Percentiles rank a stretch among this genome's conserved stretches.
phyloP scores from a whole-genome alignment of 1,140 invertebrate genomes.

The Solenopsis fugax region DNA sequence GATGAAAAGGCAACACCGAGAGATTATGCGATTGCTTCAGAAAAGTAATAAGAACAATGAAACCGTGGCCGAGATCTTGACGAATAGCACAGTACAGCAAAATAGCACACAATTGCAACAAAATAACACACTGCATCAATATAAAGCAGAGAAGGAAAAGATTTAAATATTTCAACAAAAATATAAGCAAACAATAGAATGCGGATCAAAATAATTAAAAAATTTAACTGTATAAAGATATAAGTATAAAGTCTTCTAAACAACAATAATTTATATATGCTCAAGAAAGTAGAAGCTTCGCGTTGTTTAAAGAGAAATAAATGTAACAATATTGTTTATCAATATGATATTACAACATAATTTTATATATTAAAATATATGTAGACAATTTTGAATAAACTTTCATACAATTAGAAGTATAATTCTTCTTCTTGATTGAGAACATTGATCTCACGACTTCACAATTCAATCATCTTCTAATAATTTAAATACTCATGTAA shows the following conservation, averaged over 20 bases:
- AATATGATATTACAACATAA: constrained; percentile 1
- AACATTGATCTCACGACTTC: not conserved
- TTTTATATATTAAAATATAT: constrained; percentile 12
- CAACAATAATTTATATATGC: constrained; percentile 20
- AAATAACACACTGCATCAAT: constrained; percentile 21
- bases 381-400: constrained; percentile 44
- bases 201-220: not conserved
- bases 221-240: constrained; percentile 9
- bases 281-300: not conserved
- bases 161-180: not conserved
- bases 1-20: constrained; percentile 46
- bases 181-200: not conserved
- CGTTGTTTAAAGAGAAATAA: constrained; percentile 28
- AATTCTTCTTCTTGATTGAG: not conserved
- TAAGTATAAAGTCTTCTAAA: not conserved
- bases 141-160: constrained; percentile 8
- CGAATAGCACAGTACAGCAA: constrained; percentile 16
- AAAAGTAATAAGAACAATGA: not conserved
- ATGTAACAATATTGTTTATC: not conserved
- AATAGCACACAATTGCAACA: constrained; percentile 5
- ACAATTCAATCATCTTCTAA: not conserved
- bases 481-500: constrained; percentile 8
- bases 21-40: not conserved
- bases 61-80: not conserved
- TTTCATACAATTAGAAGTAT: not conserved